Evolutionary conservation across 1,140 invertebrate species (phyloP).

Genomic region (Zelostemma sp.): DNA sequence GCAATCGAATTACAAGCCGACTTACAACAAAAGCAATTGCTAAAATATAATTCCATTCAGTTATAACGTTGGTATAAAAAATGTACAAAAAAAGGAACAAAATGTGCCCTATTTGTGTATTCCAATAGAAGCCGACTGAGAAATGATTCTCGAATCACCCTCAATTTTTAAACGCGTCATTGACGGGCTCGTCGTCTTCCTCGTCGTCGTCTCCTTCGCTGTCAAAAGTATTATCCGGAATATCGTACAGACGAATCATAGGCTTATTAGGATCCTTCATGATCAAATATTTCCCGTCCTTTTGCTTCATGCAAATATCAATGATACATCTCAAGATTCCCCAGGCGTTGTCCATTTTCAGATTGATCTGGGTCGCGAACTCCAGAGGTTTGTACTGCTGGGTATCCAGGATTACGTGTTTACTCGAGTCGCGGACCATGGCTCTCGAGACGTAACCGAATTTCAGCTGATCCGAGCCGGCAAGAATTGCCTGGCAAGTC

Average conservation of each 20-base stretch:
- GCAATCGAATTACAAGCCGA: too few species aligned
- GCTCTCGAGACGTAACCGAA: slow-evolving; percentile 98
- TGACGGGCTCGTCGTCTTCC: slow-evolving; percentile 83
- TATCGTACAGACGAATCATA: slow-evolving; percentile 95
- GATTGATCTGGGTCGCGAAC: slow-evolving; percentile 98
- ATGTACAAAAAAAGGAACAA: too few species aligned
- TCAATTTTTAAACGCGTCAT: too few species aligned
- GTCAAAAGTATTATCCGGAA: slow-evolving; percentile 98
- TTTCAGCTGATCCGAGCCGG: slow-evolving; percentile 97
- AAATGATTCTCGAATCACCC: too few species aligned
- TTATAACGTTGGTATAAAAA: too few species aligned
- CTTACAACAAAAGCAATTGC: too few species aligned
- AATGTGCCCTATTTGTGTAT: too few species aligned
- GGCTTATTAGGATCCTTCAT: slow-evolving; percentile 99
- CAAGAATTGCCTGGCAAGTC: slow-evolving; percentile 97
- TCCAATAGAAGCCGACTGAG: too few species aligned
- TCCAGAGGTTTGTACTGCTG: slow-evolving; percentile 99
- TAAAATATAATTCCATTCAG: too few species aligned
- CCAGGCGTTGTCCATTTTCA: slow-evolving; percentile 99
- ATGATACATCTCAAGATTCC: slow-evolving; percentile 98
- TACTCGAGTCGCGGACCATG: slow-evolving; percentile 92
- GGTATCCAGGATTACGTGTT: slow-evolving; percentile 97
- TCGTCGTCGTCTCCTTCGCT: slow-evolving; percentile 95
- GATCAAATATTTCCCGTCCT: slow-evolving; percentile 97
- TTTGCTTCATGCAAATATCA: slow-evolving; percentile 97